Conservation (phyloP, 1,140 invertebrate genomes). For the Aphidius ervi region DNA sequence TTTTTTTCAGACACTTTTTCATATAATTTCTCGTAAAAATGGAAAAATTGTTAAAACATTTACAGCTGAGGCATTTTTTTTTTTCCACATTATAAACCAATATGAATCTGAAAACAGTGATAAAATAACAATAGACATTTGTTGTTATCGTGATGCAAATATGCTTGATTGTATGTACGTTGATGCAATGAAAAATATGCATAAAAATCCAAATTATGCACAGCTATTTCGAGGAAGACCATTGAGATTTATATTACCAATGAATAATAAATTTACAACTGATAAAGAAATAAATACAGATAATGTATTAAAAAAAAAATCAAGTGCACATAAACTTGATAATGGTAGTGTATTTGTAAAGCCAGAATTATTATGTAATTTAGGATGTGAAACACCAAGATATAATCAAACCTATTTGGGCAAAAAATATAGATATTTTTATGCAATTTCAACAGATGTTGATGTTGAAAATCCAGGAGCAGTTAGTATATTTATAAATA, state of each 20-base stretch:
- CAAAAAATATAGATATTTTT: constrained; percentile 77
- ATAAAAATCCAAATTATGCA: constrained; percentile 74
- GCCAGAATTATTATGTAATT: constrained; percentile 65
- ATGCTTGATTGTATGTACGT: constrained; percentile 85
- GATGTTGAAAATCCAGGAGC: constrained; percentile 75
- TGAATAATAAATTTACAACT: constrained; percentile 32
- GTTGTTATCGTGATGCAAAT: constrained; percentile 74
- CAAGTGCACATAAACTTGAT: constrained; percentile 52
- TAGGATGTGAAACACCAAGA: constrained; percentile 80
- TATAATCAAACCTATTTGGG: constrained; percentile 72
- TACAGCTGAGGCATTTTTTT: constrained; percentile 74
- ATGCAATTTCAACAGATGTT: constrained; percentile 83
- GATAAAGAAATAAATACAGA: background rate
- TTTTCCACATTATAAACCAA: constrained; percentile 85
- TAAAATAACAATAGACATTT: constrained; percentile 74
- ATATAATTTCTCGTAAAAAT: constrained; percentile 63
- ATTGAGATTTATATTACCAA: constrained; percentile 66
- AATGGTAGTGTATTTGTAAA: constrained; percentile 56
- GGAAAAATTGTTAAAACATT: constrained; percentile 61
- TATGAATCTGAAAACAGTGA: constrained; percentile 68
- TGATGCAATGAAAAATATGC: constrained; percentile 73
- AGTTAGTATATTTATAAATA: constrained; percentile 49
- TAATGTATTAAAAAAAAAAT: constrained; percentile 42
- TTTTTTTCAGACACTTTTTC: constrained; percentile 66
- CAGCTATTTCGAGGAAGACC: constrained; percentile 74